Evolutionary conservation across 1,140 invertebrate genomes (phyloP), one percentile per base, ranked within the genome.

Genomic region (Sitodiplosis mosellana): DNA sequence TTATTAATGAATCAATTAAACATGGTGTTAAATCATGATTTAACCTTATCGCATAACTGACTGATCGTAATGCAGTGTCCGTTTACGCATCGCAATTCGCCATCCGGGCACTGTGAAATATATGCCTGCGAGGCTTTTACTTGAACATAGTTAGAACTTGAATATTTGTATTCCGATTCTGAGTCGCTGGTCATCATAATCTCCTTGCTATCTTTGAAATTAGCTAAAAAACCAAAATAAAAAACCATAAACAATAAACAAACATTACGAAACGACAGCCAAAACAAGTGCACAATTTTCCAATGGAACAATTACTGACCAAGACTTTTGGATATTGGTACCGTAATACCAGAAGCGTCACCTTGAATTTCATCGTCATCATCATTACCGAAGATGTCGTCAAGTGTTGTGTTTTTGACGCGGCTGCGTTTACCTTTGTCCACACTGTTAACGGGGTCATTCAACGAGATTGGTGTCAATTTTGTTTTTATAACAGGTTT

Each of bases 31-130:
- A 6, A 10, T n/a, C n/a, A n/a, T n/a, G 38, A 8, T 51, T 44
- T n/a, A n/a, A 64, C 62, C 59, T 72, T 73, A 55, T 78, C 74
- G 49, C 76, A 78, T 12, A 77, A 66, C 53, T 77, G 74, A 11
- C 67, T 60, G 12, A 77, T 61, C 1, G 71, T 73, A 45, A 77
- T 77, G 55, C 75, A 78, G 41, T 74, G 62, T 7, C 74, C 74
- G 52, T 75, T 75, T 1, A 77, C 69, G 52, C 75, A 78, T 12
- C 74, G 66, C 20, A 77, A 58, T 51, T 77, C 73, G 0, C 71
- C 68, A 18, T 62, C 58, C 12, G 69, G 68, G 52, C 75, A 77
- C 0, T 70, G 70, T n/a, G 56, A 54, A 45, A 56, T 54, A 22
- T 52, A 52, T 14, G 48, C 37, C n/a, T n/a, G n/a, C 11, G 33